phyloP scores from a whole-genome alignment of 1,140 invertebrate genomes.

The Kradibia gibbosae region DNA sequence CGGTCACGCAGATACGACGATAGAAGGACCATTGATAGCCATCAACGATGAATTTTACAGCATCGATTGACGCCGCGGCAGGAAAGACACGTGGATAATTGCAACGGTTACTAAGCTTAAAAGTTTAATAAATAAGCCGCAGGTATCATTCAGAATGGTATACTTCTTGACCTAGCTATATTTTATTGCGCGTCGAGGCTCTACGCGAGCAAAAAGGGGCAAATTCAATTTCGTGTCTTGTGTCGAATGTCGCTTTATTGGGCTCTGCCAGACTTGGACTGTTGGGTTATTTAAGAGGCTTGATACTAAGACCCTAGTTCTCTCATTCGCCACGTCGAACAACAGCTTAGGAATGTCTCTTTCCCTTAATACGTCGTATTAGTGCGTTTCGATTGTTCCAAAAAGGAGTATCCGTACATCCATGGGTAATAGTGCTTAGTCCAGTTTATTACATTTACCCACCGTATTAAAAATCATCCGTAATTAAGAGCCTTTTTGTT shows the following conservation, averaged over 20 bases:
- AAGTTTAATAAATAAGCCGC: no score
- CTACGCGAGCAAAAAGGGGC: neutral
- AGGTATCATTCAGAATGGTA: no score
- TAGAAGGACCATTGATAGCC: no score
- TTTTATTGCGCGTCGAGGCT: no score
- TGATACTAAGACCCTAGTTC: neutral
- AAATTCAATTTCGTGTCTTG: no score
- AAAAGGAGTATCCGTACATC: neutral
- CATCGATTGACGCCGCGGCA: neutral
- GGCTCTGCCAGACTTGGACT: no score
- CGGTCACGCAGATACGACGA: constrained; percentile 15
- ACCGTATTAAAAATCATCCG: neutral
- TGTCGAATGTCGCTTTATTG: no score
- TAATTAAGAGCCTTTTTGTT: no score
- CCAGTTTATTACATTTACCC: neutral
- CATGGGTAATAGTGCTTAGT: neutral
- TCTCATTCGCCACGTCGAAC: neutral
- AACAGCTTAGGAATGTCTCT: neutral
- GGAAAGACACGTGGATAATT: no score
- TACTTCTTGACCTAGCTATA: no score
- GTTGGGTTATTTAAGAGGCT: neutral
- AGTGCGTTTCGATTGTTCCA: neutral
- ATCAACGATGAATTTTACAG: constrained; percentile 25
- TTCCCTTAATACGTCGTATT: neutral
- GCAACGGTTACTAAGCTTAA: no score